Percentiles rank a stretch among this genome's conserved stretches.
Evolutionary conservation across 64 coral and sea anemone genomes (phyloP).

Genomic region (Montipora foliosa): DNA sequence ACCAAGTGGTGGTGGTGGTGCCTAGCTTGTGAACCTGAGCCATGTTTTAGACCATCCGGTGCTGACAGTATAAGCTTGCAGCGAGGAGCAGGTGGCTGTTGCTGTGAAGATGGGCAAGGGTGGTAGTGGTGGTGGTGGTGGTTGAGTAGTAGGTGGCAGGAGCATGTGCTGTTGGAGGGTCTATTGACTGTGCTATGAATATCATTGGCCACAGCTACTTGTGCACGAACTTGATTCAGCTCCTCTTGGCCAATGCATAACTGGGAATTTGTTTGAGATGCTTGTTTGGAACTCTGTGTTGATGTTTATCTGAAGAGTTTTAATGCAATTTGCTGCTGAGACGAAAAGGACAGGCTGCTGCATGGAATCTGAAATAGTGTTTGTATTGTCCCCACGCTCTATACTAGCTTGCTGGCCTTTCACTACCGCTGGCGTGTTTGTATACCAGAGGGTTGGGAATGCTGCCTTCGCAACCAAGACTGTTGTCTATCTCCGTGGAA

Average conservation of each 20-base stretch:
- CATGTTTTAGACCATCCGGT: slow-evolving; percentile 25
- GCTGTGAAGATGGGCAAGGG: slow-evolving; percentile 27
- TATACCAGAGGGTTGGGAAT: not conserved
- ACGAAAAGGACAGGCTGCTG: slow-evolving; percentile 12
- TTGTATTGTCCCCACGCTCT: not conserved
- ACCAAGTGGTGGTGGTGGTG: no score
- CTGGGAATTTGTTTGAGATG: no score
- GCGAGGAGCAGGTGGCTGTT: slow-evolving; percentile 14
- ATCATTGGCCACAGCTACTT: slow-evolving; percentile 38
- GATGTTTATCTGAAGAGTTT: slow-evolving; percentile 6
- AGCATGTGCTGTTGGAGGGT: not conserved
- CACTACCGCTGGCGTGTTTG: not conserved
- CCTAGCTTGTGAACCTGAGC: no score
- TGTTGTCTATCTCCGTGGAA: slow-evolving; percentile 22
- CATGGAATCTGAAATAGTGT: slow-evolving; percentile 9
- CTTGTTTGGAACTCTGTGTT: slow-evolving; percentile 11
- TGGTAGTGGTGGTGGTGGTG: slow-evolving; percentile 30
- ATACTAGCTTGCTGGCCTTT: not conserved
- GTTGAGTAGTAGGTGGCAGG: not conserved
- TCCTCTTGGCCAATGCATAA: slow-evolving; percentile 51
- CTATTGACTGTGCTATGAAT: not conserved
- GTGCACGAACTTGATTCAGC: slow-evolving; percentile 40
- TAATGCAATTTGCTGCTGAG: not conserved
- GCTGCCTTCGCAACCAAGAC: not conserved
- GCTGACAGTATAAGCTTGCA: slow-evolving; percentile 16